Evolutionary conservation across 1,140 invertebrate genomes (phyloP), one percentile per base, ranked within the genome.

Genomic region (Ceratosolen fusciceps): DNA sequence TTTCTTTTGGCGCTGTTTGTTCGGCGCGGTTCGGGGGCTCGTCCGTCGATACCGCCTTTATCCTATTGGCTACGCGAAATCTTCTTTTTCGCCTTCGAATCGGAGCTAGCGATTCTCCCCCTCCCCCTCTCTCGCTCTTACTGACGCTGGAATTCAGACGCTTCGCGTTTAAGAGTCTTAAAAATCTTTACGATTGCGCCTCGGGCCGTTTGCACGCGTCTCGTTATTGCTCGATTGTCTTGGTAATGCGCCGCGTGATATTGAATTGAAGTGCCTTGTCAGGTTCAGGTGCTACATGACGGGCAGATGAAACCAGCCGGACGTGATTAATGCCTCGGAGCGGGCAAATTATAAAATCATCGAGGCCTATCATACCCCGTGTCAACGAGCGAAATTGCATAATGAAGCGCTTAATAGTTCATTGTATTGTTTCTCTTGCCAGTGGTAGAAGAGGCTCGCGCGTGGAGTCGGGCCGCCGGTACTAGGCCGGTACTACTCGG

Each of bases 281-380:
- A 21, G n/a, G 1, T 24, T 4, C 8, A 14, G 26, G 52, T 39
- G 21, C n/a, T 52, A 39, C 31, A 3, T 8, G 16, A 39, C 26
- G 7, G 26, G 31, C 3, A 34, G 12, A 58, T 24, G 52, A 37
- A 73, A 56, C 31, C 12, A 39, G 9, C 4, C 71, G 71, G 8
- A 31, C 21, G 34, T 39, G 52, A 58, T 58, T 58, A 73, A 73
- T 58, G 31, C 8, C 21, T 58, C 19, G 14, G 10, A 58, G 52
- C 31, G 52, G 52, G 21, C 37, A 72, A 72, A 72, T 72, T 72
- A 72, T 72, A 37, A 72, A 47, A 72, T 52, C 70, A n/a, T 56
- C 31, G 12, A 8, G 4, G 16, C 39, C 37, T 37, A 8, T 56
- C 1, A 31, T 26, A 16, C 39, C 29, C 39, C 29, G 2, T 58